Conservation (phyloP, 2,888 invertebrate genomes). For the Parnassius smintheus region DNA sequence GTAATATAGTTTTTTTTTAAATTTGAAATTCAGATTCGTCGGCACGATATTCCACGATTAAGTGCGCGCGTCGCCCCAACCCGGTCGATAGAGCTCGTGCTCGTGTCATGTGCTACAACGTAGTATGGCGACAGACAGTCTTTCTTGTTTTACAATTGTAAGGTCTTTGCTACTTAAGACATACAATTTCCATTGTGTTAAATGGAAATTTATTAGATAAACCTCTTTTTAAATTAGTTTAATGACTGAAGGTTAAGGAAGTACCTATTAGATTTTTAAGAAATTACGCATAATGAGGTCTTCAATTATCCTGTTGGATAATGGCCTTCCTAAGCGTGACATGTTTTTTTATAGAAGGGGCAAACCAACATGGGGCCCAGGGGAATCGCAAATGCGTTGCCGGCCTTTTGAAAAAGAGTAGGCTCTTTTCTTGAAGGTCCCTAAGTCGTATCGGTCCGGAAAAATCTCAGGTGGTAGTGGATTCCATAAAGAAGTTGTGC, state of each 20-base stretch:
- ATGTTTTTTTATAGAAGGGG: too few relatives aligned
- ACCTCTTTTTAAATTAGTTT: slow-evolving; percentile 6
- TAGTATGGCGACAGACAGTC: slow-evolving; percentile 74
- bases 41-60: slow-evolving; percentile 50
- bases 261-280: background rate
- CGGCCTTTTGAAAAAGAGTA: too few relatives aligned
- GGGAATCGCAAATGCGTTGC: too few relatives aligned
- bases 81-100: slow-evolving; percentile 75
- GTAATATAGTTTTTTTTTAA: slow-evolving; percentile 11
- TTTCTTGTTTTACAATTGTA: slow-evolving; percentile 66
- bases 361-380: too few relatives aligned
- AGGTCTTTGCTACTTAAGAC: slow-evolving; percentile 34
- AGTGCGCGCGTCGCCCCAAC: slow-evolving; percentile 70
- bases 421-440: too few relatives aligned
- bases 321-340: too few relatives aligned
- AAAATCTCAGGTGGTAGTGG: too few relatives aligned
- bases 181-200: slow-evolving; percentile 31
- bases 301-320: too few relatives aligned
- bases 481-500: too few relatives aligned
- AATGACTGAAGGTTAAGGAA: slow-evolving; percentile 8
- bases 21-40: slow-evolving; percentile 33
- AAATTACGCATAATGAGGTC: background rate
- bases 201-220: slow-evolving; percentile 18
- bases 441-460: too few relatives aligned
- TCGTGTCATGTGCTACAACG: slow-evolving; percentile 55